Evolutionary conservation across 2,113 vertebrate species (phyloP), one percentile per base, ranked within the genome.

Genomic region (Aramus guarauna): DNA sequence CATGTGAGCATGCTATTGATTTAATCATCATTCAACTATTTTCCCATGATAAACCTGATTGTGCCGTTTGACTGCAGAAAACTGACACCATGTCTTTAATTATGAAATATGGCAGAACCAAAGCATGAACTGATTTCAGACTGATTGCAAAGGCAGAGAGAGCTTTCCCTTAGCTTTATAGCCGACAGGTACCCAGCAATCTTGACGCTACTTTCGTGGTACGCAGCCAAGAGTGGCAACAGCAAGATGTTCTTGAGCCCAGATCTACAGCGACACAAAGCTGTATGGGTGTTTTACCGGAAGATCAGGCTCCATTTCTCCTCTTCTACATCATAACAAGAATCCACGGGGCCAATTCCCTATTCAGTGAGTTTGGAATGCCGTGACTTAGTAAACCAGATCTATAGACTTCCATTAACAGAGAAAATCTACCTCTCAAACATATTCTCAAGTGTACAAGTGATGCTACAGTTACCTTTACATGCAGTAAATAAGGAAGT

Each of bases 11-110:
- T 77, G 78, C 68, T 69, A 43, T 59, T 48, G 60, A 93, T 93
- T 95, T 94, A 76, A 94, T 93, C 81, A 29, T 55, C 72, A 7
- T 52, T 94, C 72, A 60, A 83, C 79, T 89, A 52, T 72, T 91
- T 96, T 80, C 83, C 85, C 50, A 74, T 19, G 79, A 66, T 55
- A 29, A 84, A 66, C 19, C 11, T 20, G 43, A 55, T 72, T 43
- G 94, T 63, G 72, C 77, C 92, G 63, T 50, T 56, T 84, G 87
- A 73, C 39, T 69, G 52, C 78, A 37, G 30, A 18, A 85, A 88
- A 92, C 36, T 34, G 53, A 94, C 94, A 84, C 47, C 8, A 55
- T 60, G 56, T 34, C 91, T 94, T 92, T 76, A 39, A 37, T 85
- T 50, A 78, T 37, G 26, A 88, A 87, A 53, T 34, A 56, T 13